Conservation (phyloP, 2,797 vertebrate species). For the Onychomys leucogaster region DNA sequence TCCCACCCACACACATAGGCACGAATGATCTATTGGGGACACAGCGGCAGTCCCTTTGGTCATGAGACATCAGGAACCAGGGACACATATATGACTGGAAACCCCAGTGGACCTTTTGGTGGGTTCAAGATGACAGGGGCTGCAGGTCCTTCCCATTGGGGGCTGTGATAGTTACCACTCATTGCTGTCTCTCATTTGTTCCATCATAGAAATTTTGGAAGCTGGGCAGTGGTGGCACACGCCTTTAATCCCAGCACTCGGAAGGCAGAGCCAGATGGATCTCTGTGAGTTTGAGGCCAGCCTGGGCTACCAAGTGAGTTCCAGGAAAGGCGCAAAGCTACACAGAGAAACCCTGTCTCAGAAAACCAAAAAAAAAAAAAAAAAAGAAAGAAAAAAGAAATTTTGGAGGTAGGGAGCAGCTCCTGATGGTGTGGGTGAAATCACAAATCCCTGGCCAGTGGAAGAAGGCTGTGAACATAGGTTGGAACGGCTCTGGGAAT, state of each 20-base stretch:
- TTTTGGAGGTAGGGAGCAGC: background rate
- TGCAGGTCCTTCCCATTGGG: background rate
- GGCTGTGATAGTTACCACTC: background rate
- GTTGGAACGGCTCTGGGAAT: background rate
- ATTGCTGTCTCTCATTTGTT: background rate
- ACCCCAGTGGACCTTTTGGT: background rate
- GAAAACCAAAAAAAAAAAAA: no score
- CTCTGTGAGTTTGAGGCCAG: no score
- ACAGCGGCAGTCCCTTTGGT: constrained; percentile 24
- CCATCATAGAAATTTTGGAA: background rate
- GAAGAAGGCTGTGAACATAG: background rate
- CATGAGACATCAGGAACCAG: background rate
- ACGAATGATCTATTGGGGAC: background rate
- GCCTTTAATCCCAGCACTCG: no score
- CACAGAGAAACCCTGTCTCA: no score
- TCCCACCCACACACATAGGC: background rate
- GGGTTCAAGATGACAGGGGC: background rate
- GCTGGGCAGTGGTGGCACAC: no score
- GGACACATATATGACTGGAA: background rate
- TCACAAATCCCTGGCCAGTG: background rate
- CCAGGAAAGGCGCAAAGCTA: no score
- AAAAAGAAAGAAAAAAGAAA: no score
- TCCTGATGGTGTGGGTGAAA: background rate
- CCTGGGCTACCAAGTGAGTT: no score
- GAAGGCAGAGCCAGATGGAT: no score